Conservation (phyloP, 2,113 vertebrate species). For the Genyomyrus donnyi region DNA sequence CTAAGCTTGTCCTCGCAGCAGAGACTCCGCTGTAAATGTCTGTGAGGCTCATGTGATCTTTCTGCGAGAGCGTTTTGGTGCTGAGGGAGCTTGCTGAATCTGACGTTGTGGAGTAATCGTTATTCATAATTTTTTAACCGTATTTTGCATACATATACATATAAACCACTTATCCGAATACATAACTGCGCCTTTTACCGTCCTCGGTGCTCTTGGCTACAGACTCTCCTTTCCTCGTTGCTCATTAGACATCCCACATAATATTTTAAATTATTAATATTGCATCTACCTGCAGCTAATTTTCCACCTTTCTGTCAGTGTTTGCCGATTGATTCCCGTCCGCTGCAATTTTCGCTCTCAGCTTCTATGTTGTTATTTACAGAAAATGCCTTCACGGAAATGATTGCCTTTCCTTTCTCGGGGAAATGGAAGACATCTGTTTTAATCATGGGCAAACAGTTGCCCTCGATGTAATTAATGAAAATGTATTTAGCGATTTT, state of each 20-base stretch:
- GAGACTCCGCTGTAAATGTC: background rate
- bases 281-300: background rate
- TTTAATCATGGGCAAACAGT: conserved; percentile 43
- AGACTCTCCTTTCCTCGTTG: background rate
- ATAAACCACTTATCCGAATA: background rate
- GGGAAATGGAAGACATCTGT: conserved; percentile 35
- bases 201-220: background rate
- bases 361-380: background rate
- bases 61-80: background rate
- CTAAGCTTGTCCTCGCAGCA: background rate
- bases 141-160: background rate
- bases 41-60: background rate
- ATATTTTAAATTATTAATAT: background rate
- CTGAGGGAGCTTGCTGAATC: no score
- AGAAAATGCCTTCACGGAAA: conserved; percentile 16
- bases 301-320: background rate
- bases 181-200: background rate
- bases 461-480: conserved; percentile 41
- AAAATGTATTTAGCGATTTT: conserved; percentile 44
- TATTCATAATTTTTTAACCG: background rate
- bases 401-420: conserved; percentile 22
- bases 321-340: background rate
- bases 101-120: background rate
- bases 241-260: background rate
- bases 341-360: background rate